A percentile compares a stretch with the other conserved stretches of the same genome.
These are phyloP conservation scores for Euphydryas editha DNA, from an alignment of 2,888 invertebrate genomes.

Conservation along the genomic window DNA sequence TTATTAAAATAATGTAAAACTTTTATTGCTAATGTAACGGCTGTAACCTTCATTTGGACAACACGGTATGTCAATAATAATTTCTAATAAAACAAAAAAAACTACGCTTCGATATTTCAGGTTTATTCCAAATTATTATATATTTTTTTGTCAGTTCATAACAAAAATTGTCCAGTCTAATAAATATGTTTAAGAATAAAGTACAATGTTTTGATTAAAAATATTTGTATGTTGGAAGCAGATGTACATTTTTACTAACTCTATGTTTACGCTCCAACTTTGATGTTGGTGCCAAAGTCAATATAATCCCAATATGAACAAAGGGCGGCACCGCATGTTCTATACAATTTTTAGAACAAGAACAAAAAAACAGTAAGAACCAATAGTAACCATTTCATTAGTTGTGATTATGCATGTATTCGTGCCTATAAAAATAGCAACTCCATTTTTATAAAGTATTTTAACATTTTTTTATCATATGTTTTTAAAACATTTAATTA, in stretches of 20 bases:
- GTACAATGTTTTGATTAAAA: constrained; percentile 7
- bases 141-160: neutral
- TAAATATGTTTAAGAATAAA: neutral
- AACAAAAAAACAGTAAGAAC: constrained; percentile 13
- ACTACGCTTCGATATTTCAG: no score
- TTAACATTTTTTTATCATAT: no score
- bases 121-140: neutral
- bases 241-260: constrained; percentile 26
- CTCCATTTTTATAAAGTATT: no score
- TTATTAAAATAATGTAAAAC: constrained; percentile 1
- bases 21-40: constrained; percentile 5
- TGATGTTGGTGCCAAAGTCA: constrained; percentile 40
- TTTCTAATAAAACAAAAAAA: neutral
- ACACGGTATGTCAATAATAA: neutral
- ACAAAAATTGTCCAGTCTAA: neutral
- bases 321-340: constrained; percentile 16
- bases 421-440: no score
- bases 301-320: constrained; percentile 25
- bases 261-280: constrained; percentile 29
- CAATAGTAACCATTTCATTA: neutral
- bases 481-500: no score
- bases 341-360: constrained; percentile 15
- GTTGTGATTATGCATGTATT: neutral
- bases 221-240: constrained; percentile 12
- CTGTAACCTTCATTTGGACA: neutral